Evolutionary conservation across 2,797 vertebrate genomes (phyloP), one percentile per base, ranked within the genome.

Genomic region (Enteromius argenteus): DNA sequence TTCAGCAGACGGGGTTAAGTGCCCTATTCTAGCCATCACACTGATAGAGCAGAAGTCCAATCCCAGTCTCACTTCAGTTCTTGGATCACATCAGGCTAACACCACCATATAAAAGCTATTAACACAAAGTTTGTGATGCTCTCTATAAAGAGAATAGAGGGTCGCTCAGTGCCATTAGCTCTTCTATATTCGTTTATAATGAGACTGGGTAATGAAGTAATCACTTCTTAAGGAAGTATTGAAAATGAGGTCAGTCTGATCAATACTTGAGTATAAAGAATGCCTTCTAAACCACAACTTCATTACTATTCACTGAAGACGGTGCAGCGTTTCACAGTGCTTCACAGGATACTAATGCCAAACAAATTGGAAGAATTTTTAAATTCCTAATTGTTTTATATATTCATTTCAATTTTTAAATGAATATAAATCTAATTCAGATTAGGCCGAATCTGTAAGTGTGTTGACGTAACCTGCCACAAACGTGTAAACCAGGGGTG

Each of bases 1-100:
- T 79, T 84, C 42, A 79, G 81, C 30, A 79, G 75, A 62, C 15
- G 3, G 66, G 75, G 75, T 84, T 77, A 77, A 83, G 64, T 83
- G 64, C 19, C 19, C 49, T 35, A 49, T 37, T 76, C 4, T 32
- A 68, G 37, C 49, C 79, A 64, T 86, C 37, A 60, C 42, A 71
- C 56, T 81, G 66, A 83, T 60, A 32, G 58, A 82, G 58, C 11
- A 80, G 32, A 80, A 69, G n/a, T 53, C 32, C 67, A 30, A 77
- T 58, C 46, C 13, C 58, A 68, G 73, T 77, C 30, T 56, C 73
- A 83, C 72, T 53, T 4, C 32, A 67, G 49, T 44, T 76, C 35
- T 76, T 44, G 11, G 13, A 83, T 56, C 46, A 66, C 58, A 27
- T 66, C n/a, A 51, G 14, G 0, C 27, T 42, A 56, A 51, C 23